phyloP scores from a whole-genome alignment of 2,888 invertebrate genomes.

The Drosophila neonasuta region DNA sequence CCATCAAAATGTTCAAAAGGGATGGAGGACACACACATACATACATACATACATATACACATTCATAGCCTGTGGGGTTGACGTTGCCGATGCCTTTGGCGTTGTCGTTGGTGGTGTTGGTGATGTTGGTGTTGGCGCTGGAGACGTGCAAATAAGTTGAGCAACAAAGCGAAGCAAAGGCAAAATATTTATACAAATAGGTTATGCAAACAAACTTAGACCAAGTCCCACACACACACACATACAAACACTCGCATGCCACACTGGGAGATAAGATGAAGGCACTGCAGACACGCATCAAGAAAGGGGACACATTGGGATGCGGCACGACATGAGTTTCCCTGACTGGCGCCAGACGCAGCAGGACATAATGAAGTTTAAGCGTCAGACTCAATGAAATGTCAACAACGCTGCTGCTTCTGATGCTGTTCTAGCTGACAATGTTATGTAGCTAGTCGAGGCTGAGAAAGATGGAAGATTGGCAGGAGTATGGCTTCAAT shows the following conservation, averaged over 20 bases:
- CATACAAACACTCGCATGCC: constrained; percentile 6
- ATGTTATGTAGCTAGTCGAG: background rate
- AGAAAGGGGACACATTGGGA: constrained; percentile 10
- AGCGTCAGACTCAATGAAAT: constrained; percentile 77
- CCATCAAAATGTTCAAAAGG: constrained; percentile 17
- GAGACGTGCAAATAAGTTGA: constrained; percentile 70
- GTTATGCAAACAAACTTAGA: constrained; percentile 77
- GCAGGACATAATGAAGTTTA: constrained; percentile 78
- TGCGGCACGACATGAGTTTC: constrained; percentile 62
- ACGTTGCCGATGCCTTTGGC: constrained; percentile 16
- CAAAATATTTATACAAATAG: constrained; percentile 79
- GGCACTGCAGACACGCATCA: constrained; percentile 25
- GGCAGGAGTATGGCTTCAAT: constrained; percentile 48
- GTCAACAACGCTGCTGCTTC: constrained; percentile 65
- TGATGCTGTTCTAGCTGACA: constrained; percentile 20
- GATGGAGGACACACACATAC: background rate
- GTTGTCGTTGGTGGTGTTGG: constrained; percentile 33
- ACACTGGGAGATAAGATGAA: constrained; percentile 32
- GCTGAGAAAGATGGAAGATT: background rate
- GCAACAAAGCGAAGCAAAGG: constrained; percentile 69
- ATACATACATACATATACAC: background rate
- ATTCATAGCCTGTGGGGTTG: constrained; percentile 13
- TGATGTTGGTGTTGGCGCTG: constrained; percentile 16
- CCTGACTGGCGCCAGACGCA: constrained; percentile 68
- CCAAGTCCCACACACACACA: constrained; percentile 57